Base-by-base conservation (phyloP, 2,113 vertebrate genomes). In the Lagopus muta region DNA sequence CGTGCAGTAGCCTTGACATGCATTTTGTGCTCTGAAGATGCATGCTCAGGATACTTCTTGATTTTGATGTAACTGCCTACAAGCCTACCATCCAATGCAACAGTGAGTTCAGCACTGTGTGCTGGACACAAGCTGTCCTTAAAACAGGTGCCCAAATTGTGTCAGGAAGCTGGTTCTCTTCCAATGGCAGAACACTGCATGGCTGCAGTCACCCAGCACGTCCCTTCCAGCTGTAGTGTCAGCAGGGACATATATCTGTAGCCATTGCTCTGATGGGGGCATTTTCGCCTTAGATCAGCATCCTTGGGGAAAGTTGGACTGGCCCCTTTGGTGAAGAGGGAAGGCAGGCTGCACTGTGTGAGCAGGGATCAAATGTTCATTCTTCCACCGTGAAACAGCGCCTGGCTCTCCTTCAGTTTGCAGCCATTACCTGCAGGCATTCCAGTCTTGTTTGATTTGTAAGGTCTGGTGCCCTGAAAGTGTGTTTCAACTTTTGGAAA, bases 401-500 rank as follows among this genome's bases (percentile, higher is more conserved):
- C 50, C 45, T 55, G 10, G 43, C 54, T 36, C n/a, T 82, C 55
- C 4, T 43, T 77, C 65, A 67, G 42, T 11, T 0, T 1, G 61
- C 64, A 81, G 79, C 69, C 8, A 1, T 22, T 62, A 61, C 77
- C 82, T 78, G 32, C 65, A 82, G 64, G 38, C 50, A 19, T 73
- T 48, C 72, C 50, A 48, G 58, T 36, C 88, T 32, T 74, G 25
- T 82, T 17, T 47, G 43, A 88, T 61, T 54, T 36, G 14, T 50
- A 47, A 60, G 52, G 60, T 80, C 88, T 70, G 24, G 32, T 77
- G 92, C 69, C 92, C 65, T 86, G 45, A 70, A 92, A 88, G 69
- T 38, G 8, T 73, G 54, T 89, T 93, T 94, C 83, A 85, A 69
- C 55, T 50, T 74, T 81, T 80, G 71, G 86, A 83, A 89, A 90